Conservation (phyloP, 2,113 vertebrate genomes). For the Lota lota region DNA sequence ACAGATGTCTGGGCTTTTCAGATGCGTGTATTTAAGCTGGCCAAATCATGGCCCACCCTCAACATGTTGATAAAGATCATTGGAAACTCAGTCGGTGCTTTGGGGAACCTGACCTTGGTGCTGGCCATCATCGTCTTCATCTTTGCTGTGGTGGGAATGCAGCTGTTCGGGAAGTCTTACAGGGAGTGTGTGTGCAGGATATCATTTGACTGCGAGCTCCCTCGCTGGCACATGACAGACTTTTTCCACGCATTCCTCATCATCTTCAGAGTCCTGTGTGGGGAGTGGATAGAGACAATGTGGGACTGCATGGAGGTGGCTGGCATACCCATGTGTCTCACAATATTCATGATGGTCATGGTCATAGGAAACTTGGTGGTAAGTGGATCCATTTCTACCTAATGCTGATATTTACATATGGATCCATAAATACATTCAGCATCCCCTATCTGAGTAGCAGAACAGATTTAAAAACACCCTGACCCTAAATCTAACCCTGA, state of each 20-base stretch:
- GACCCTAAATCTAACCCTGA: too few species aligned
- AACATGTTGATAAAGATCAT: constrained; percentile 98
- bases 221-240: constrained; percentile 95
- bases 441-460: too few species aligned
- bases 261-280: constrained; percentile 91
- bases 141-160: constrained; percentile 95
- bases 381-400: constrained; percentile 53
- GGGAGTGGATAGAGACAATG: constrained; percentile 98
- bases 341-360: constrained; percentile 94
- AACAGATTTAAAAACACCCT: too few species aligned
- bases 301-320: constrained; percentile 99
- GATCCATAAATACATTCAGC: too few species aligned
- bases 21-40: constrained; percentile 95
- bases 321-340: constrained; percentile 86
- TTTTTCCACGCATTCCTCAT: constrained; percentile 98
- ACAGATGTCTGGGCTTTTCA: constrained; percentile 35
- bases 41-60: constrained; percentile 94
- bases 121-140: constrained; percentile 96
- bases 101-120: constrained; percentile 92
- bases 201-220: constrained; percentile 77
- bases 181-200: constrained; percentile 92
- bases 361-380: constrained; percentile 95
- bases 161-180: constrained; percentile 93
- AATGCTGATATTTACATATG: too few species aligned
- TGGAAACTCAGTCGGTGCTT: constrained; percentile 88